Base-by-base conservation (phyloP, 1,140 invertebrate genomes). In the Heliconius hewitsoni region DNA sequence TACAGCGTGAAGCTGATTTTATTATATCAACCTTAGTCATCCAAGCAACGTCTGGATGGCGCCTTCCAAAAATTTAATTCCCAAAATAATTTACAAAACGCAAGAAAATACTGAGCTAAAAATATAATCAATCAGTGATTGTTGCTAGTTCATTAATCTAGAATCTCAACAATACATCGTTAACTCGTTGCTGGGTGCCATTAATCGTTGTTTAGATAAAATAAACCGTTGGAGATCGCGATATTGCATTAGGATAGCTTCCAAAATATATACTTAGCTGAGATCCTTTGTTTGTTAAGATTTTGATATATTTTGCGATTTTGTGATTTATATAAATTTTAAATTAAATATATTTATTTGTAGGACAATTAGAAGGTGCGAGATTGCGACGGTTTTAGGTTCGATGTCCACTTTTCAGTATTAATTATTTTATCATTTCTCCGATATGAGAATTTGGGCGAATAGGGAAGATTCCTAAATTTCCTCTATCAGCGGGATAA, bases 131-230 rank as follows among this genome's bases (percentile, higher is more conserved):
- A 66, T 66, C 60, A 66, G 13, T 11, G 23, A 66, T 66, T 66
- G 60, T 66, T 66, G 60, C 27, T 3, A 66, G 60, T 30, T 66
- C 60, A 66, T 66, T 66, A 66, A 66, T 66, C 13, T 23, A 66
- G 60, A 66, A 66, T 16, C 60, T 66, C 8, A 66, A 66, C 60
- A 66, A 30, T 66, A 66, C 60, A 66, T 66, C 60, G 60, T 66
- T 66, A 66, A 66, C 60, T 66, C 60, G 27, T 66, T 66, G 3
- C 27, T 30, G 9, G 23, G 60, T 66, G 27, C 60, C 23, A 66
- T 66, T 66, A 66, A 66, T 66, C 60, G 27, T 66, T 66, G 60
- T 66, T 66, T 66, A 66, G 60, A 66, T 66, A 66, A 66, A 46
- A 66, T 66, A 66, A 30, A 30, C 23, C 11, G 27, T 66, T 30